Base-by-base conservation (phyloP, 2,888 invertebrate species). In the Scrobipalpa atriplicella region DNA sequence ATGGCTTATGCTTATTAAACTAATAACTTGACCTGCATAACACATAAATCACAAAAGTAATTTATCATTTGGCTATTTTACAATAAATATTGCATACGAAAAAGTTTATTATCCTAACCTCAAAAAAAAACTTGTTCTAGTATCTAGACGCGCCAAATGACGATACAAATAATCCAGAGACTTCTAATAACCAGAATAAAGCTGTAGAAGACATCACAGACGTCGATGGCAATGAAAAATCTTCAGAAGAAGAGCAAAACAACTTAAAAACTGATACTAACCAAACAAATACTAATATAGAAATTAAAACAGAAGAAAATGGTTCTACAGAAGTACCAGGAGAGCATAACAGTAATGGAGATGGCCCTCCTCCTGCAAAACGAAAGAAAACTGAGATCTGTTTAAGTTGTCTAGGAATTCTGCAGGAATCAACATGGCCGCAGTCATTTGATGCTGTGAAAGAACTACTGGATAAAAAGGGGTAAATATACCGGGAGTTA, bases 381-480 rank as follows among this genome's bases (percentile, higher is more conserved):
- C 89, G 88, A 69, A 76, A 82, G 7, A 94, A 94, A 69, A 70
- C 79, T 0, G 90, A 88, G 71, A 85, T 94, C 0, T 98, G 98
- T 76, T 83, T 94, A 0, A 93, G 94, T 63, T 98, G 97, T 78
- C 85, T 97, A 7, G 96, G 96, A 0, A 86, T 97, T 7, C 93
- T 97, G 64, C 95, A 96, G 75, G 89, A 93, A 66, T 82, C 88
- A 18, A 89, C 92, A 43, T 95, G 96, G 86, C 84, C 91, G 3
- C 85, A 91, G 29, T 89, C 93, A 62, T 86, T 94, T 64, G 82
- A 90, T 2, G 86, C 92, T 69, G 90, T 94, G 13, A 84, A 95
- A 66, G 86, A 94, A 11, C 81, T 87, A n/a, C 84, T 95, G 36
- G 80, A 93, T 9, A 85, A 89, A 70, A 90, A 94, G 72, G 85